Percentiles rank a stretch among this genome's conserved stretches.
These are phyloP conservation scores for Lacerta bilineata DNA, from an alignment of 2,797 vertebrate genomes.

Conservation along the genomic window DNA sequence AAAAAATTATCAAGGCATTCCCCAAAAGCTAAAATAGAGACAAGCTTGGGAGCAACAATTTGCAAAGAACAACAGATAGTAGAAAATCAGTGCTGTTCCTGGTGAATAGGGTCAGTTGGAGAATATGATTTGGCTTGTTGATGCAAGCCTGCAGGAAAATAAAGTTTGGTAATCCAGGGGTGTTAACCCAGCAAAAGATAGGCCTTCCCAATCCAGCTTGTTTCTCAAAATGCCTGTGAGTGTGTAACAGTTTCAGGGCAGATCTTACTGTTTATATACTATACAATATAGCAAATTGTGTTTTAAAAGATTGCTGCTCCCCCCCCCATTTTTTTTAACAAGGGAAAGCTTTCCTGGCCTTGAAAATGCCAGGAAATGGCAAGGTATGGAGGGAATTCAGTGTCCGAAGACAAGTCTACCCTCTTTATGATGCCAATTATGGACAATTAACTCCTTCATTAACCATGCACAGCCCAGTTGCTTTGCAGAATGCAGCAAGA, in stretches of 20 bases:
- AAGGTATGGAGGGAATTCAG: slow-evolving; percentile 28
- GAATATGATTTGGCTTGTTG: background rate
- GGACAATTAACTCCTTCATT: slow-evolving; percentile 15
- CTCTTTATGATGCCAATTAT: slow-evolving; percentile 46
- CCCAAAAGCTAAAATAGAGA: too few relatives aligned
- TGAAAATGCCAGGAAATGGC: slow-evolving; percentile 37
- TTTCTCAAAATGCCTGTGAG: background rate
- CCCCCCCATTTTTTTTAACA: background rate
- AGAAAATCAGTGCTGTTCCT: background rate
- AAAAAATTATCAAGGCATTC: too few relatives aligned
- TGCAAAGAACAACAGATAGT: too few relatives aligned
- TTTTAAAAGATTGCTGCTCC: background rate
- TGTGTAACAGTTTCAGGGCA: background rate
- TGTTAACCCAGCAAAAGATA: background rate
- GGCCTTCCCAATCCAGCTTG: background rate
- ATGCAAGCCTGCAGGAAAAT: background rate
- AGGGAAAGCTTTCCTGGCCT: background rate
- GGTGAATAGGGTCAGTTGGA: background rate
- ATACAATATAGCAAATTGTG: background rate
- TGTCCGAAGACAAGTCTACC: slow-evolving; percentile 19
- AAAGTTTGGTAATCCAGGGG: background rate
- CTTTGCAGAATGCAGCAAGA: background rate
- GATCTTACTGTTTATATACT: background rate
- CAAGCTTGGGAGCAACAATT: too few relatives aligned
- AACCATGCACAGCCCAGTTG: slow-evolving; percentile 28